Percentiles rank a stretch among this genome's conserved stretches.
phyloP scores from a whole-genome alignment of 2,888 invertebrate genomes.

The Conomelus anceps region DNA sequence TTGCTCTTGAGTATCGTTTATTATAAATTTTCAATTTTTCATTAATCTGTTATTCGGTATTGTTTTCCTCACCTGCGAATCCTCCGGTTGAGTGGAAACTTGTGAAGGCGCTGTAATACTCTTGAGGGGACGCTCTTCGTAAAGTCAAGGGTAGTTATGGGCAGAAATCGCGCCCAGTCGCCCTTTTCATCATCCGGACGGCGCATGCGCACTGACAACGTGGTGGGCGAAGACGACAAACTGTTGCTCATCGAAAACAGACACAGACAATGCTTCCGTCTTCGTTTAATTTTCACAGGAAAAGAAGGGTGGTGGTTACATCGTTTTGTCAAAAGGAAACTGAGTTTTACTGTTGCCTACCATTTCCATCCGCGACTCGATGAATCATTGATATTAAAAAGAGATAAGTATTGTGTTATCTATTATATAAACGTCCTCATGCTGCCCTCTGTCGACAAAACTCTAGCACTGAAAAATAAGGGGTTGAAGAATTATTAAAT shows the following conservation, averaged over 20 bases:
- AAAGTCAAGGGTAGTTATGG: neutral
- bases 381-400: neutral
- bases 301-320: neutral
- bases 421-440: too few species aligned
- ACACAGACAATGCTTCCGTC: neutral
- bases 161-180: neutral
- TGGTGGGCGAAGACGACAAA: neutral
- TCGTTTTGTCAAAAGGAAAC: neutral
- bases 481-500: too few species aligned
- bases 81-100: neutral
- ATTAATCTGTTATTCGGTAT: too few species aligned
- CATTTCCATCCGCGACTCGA: neutral
- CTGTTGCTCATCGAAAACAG: neutral
- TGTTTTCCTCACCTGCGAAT: neutral
- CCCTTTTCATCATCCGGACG: neutral
- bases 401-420: too few species aligned
- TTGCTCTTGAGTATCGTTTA: neutral
- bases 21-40: neutral
- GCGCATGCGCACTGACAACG: neutral
- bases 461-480: too few species aligned
- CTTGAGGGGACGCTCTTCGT: neutral
- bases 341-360: neutral
- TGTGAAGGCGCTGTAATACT: neutral
- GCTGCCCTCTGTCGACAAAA: too few species aligned
- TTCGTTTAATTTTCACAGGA: neutral